These are phyloP conservation scores for Blastobasis lacticolella DNA, from an alignment of 2,888 invertebrate genomes.

Conservation along the genomic window DNA sequence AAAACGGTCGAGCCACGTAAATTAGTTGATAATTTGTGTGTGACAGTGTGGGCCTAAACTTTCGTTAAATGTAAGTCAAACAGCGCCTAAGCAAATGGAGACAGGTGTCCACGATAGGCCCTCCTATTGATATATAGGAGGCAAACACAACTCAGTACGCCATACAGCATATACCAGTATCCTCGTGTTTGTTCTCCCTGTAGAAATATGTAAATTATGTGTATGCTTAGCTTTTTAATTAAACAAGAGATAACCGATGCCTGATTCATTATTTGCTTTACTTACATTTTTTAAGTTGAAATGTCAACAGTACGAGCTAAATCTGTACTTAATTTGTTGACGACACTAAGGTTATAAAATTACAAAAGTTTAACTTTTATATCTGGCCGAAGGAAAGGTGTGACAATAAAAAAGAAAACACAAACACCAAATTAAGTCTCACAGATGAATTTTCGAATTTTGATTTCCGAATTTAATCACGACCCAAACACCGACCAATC, in stretches of 20 bases:
- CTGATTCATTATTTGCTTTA: conserved; percentile 56
- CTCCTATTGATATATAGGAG: conserved; percentile 58
- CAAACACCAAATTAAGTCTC: too few relatives aligned
- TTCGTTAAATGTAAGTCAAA: conserved; percentile 67
- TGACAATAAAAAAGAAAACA: too few relatives aligned
- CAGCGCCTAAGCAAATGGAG: conserved; percentile 68
- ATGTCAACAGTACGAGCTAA: conserved; percentile 32
- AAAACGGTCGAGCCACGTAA: conserved; percentile 58
- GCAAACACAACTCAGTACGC: conserved; percentile 26
- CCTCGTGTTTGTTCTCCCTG: conserved; percentile 34
- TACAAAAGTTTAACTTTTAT: too few relatives aligned
- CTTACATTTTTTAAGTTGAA: conserved; percentile 37
- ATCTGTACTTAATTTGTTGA: not conserved
- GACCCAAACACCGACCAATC: conserved; percentile 32
- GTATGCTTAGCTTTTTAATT: conserved; percentile 59
- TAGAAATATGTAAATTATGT: conserved; percentile 60
- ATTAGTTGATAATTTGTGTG: conserved; percentile 72
- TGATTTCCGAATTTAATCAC: conserved; percentile 23
- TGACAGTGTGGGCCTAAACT: conserved; percentile 57
- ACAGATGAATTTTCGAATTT: conserved; percentile 4
- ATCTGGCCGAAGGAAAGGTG: too few relatives aligned
- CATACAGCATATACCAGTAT: conserved; percentile 29
- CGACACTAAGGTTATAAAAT: too few relatives aligned
- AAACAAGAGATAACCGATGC: conserved; percentile 61
- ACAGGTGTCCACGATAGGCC: conserved; percentile 63